Base-by-base conservation (phyloP, 2,113 vertebrate genomes). In the Prochilodus magdalenae region DNA sequence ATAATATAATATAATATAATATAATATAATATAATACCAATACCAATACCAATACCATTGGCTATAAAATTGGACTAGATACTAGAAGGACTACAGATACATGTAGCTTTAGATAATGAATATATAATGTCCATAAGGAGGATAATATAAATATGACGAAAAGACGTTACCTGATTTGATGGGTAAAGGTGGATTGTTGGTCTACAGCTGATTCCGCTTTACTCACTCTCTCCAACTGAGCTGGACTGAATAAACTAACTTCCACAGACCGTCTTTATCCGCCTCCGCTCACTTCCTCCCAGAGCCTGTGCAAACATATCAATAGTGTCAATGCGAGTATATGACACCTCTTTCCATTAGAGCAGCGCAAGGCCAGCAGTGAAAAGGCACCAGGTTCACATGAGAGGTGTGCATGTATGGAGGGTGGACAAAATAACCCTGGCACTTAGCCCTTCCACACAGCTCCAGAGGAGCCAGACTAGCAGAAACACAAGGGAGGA, bases 271-370 rank as follows among this genome's bases (percentile, higher is more conserved):
- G 75, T 84, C 82, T 86, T 87, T 85, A 89, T 88, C 88, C 81
- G 29, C 60, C 83, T 71, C 70, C 79, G 79, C 80, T 36, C 33
- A 2, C 44, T 88, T 27, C 51, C 71, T 36, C 22, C 15, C 80
- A 71, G 77, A 81, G 85, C 89, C 89, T 93, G 83, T 87, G 90
- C 86, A 93, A 93, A 93, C 92, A 92, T 89, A 91, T 93, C 91
- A 91, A 89, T 92, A 91, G 88, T 90, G 90, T 93, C 88, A 90
- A 91, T 90, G 90, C 88, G 89, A 86, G 82, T 90, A 86, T 88
- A 87, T 26, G 59, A 72, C 79, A 89, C 87, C 84, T 87, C 91
- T 91, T 93, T 92, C 87, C 87, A 82, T 90, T 73, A 75, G 70
- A 87, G 59, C 75, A 80, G 88, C 90, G 86, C 87, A 93, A 94